Conservation (phyloP, 2,797 vertebrate species). For the Muraenolepis orangiensis region DNA sequence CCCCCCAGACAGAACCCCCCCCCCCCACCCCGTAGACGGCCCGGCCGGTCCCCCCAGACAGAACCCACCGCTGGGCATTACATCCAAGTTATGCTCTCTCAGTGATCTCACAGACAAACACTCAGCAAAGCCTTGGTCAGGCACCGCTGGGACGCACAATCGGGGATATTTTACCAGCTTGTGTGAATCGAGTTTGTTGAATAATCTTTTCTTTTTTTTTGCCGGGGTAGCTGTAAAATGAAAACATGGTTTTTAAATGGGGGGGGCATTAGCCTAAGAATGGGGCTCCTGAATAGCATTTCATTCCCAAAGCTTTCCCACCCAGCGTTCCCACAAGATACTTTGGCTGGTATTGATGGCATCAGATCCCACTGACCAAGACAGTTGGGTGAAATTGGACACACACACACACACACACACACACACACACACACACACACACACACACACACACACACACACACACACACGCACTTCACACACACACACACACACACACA, state of each 20-base stretch:
- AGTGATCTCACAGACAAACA: constrained; percentile 32
- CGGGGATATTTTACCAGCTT: no score
- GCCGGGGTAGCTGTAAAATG: constrained; percentile 26
- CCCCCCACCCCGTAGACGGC: constrained; percentile 44
- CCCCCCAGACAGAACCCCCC: constrained; percentile 20
- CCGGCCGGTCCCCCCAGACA: constrained; percentile 5
- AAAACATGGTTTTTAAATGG: constrained; percentile 27
- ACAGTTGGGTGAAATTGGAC: constrained; percentile 46
- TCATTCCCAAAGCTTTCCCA: constrained; percentile 57
- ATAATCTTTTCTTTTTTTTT: constrained; percentile 11
- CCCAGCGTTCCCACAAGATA: constrained; percentile 59
- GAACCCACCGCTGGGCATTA: constrained; percentile 53
- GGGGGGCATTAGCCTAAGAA: constrained; percentile 30
- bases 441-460: constrained; percentile 28
- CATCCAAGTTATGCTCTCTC: constrained; percentile 39
- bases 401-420: constrained; percentile 23
- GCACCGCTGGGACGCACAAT: neutral
- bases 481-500: constrained; percentile 13
- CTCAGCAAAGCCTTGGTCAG: constrained; percentile 7
- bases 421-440: constrained; percentile 23
- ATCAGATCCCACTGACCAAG: constrained; percentile 40
- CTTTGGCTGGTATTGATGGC: constrained; percentile 47
- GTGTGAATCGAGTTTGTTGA: neutral
- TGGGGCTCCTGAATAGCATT: constrained; percentile 41
- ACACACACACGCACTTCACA: neutral